A percentile compares a stretch with the other conserved stretches of the same genome.
Evolutionary conservation across 2,888 invertebrate species (phyloP).

Genomic region (Chaetogeoica ovagalla): DNA sequence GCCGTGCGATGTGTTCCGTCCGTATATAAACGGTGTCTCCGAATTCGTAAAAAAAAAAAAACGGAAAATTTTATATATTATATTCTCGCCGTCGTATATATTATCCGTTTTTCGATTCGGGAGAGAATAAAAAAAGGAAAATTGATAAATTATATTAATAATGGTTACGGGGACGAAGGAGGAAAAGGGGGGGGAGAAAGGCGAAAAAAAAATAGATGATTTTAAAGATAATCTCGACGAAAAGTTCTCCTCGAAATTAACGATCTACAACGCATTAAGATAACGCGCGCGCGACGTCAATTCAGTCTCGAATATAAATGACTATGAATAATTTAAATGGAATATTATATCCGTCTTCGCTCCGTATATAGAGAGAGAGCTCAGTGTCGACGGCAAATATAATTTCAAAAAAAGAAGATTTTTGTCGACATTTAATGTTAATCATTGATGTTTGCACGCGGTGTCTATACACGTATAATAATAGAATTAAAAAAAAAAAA

Average conservation of each 20-base stretch:
- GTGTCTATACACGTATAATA: neutral
- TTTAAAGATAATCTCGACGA: slow-evolving; percentile 19
- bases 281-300: slow-evolving; percentile 9
- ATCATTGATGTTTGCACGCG: slow-evolving; percentile 30
- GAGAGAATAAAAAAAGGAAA: neutral
- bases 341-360: slow-evolving; percentile 37
- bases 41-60: too few relatives aligned
- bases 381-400: slow-evolving; percentile 38
- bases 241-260: slow-evolving; percentile 28
- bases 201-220: neutral
- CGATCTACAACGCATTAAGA: slow-evolving; percentile 43
- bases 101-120: too few relatives aligned
- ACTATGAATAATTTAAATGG: neutral
- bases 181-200: neutral
- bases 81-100: too few relatives aligned
- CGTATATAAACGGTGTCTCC: too few relatives aligned
- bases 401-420: slow-evolving; percentile 22
- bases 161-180: neutral
- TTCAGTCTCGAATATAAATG: slow-evolving; percentile 47
- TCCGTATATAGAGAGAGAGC: slow-evolving; percentile 17
- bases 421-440: slow-evolving; percentile 41
- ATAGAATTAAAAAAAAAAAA: too few relatives aligned
- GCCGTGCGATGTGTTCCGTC: too few relatives aligned
- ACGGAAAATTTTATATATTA: too few relatives aligned
- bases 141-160: neutral